Conservation (phyloP, 1,140 invertebrate genomes). For the Diprion similis region DNA sequence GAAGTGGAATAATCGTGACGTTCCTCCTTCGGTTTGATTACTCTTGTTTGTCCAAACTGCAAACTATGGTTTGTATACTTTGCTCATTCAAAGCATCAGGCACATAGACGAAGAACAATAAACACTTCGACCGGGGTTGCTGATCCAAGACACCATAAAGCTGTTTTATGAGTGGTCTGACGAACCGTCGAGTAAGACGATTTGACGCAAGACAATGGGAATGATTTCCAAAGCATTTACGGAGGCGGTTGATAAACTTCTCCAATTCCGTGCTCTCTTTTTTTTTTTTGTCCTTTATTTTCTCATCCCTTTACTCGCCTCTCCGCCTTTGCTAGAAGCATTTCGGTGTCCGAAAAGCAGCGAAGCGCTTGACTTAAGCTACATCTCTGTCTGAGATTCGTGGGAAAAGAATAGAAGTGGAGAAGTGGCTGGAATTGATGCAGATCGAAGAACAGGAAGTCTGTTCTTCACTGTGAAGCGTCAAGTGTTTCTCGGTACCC, state of each 20-base stretch:
- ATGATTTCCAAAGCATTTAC: too few species aligned
- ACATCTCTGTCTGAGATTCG: background rate
- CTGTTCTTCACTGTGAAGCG: slow-evolving; percentile 24
- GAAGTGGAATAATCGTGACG: too few species aligned
- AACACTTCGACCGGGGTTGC: background rate
- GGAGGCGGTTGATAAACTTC: too few species aligned
- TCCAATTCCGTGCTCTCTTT: too few species aligned
- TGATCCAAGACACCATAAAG: background rate
- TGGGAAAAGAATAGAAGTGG: background rate
- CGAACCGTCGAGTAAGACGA: background rate
- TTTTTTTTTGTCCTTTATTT: background rate
- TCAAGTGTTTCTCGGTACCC: slow-evolving; percentile 17
- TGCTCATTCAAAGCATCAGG: too few species aligned
- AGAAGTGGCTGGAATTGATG: slow-evolving; percentile 16
- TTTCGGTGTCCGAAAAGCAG: background rate
- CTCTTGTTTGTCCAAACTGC: too few species aligned
- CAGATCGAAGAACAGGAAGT: slow-evolving; percentile 18
- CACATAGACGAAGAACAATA: too few species aligned
- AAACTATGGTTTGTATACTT: too few species aligned
- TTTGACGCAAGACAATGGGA: too few species aligned
- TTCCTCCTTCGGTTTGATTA: too few species aligned
- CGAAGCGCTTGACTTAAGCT: background rate
- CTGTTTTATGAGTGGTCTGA: background rate
- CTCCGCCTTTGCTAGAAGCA: background rate
- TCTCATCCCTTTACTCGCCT: background rate